A percentile compares a stretch with the other conserved stretches of the same genome.
Conservation (phyloP, 2,888 invertebrate species). For the Nebria salina region DNA sequence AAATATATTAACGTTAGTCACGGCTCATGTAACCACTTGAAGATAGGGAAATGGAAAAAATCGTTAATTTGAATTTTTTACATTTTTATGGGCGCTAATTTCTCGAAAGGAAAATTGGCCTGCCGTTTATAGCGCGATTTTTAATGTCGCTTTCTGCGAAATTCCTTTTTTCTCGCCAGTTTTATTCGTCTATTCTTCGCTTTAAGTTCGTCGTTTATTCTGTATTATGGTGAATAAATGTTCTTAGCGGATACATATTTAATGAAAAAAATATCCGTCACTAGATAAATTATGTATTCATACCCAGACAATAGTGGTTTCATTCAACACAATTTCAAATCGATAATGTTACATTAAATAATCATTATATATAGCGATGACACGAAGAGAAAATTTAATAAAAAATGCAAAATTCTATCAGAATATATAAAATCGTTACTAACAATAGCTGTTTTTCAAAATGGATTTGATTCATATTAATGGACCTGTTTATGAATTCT, state of each 20-base stretch:
- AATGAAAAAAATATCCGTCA: neutral
- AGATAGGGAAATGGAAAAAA: slow-evolving; percentile 45
- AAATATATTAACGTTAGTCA: slow-evolving; percentile 47
- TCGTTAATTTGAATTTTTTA: slow-evolving; percentile 47
- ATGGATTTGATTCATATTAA: neutral
- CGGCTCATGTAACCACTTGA: slow-evolving; percentile 42
- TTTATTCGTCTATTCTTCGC: slow-evolving; percentile 1
- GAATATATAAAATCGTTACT: neutral
- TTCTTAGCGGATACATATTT: slow-evolving; percentile 5
- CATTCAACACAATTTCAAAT: neutral
- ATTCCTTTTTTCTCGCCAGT: slow-evolving; percentile 4
- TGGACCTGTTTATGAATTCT: too few species aligned
- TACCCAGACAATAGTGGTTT: neutral
- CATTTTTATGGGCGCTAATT: slow-evolving; percentile 46
- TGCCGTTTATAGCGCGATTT: slow-evolving; percentile 43
- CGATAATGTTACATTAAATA: neutral
- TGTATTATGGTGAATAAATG: slow-evolving; percentile 14
- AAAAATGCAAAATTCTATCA: neutral
- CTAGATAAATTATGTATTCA: slow-evolving; percentile 1
- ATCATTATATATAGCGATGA: neutral
- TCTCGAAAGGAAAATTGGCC: slow-evolving; percentile 44
- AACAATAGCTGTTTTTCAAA: neutral
- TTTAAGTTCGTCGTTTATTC: slow-evolving; percentile 7
- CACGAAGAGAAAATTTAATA: neutral
- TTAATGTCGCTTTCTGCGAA: slow-evolving; percentile 26